Conservation (phyloP, 2,797 vertebrate genomes). For the Oreonectes daqikongensis region DNA sequence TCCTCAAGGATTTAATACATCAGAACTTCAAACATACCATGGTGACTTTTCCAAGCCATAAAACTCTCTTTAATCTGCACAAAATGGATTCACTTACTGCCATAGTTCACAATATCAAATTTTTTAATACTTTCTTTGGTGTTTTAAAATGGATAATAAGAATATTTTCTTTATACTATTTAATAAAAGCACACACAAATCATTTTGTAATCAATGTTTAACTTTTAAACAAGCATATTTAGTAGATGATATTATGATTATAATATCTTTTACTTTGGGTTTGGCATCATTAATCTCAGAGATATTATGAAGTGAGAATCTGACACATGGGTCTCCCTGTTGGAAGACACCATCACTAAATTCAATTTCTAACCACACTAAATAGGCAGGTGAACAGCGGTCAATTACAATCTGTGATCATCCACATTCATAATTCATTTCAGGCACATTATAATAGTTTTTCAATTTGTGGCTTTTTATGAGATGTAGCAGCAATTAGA, state of each 20-base stretch:
- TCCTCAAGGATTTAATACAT: conserved; percentile 7
- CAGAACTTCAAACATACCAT: conserved; percentile 3
- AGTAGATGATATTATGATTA: conserved; percentile 22
- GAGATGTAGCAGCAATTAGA: conserved; percentile 52
- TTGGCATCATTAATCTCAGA: conserved; percentile 48
- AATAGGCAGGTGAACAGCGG: conserved; percentile 55
- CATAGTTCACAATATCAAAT: conserved; percentile 14
- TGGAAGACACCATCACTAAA: conserved; percentile 52
- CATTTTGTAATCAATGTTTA: conserved; percentile 36
- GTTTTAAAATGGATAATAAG: no score
- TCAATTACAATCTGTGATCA: conserved; percentile 58
- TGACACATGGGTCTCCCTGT: conserved; percentile 33
- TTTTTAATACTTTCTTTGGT: no score
- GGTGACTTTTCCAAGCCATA: neutral
- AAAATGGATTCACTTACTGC: conserved; percentile 18
- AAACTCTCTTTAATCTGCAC: neutral
- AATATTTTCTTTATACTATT: conserved; percentile 18
- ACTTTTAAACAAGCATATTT: conserved; percentile 14
- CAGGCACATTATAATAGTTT: conserved; percentile 51
- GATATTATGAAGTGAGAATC: conserved; percentile 44
- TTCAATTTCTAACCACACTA: conserved; percentile 52
- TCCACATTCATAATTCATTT: conserved; percentile 57
- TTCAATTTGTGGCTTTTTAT: conserved; percentile 55
- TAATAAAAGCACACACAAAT: conserved; percentile 43
- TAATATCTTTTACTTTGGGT: conserved; percentile 36